A percentile compares a stretch with the other conserved stretches of the same genome.
Evolutionary conservation across 2,888 invertebrate genomes (phyloP).

Genomic region (Troilus luridus): DNA sequence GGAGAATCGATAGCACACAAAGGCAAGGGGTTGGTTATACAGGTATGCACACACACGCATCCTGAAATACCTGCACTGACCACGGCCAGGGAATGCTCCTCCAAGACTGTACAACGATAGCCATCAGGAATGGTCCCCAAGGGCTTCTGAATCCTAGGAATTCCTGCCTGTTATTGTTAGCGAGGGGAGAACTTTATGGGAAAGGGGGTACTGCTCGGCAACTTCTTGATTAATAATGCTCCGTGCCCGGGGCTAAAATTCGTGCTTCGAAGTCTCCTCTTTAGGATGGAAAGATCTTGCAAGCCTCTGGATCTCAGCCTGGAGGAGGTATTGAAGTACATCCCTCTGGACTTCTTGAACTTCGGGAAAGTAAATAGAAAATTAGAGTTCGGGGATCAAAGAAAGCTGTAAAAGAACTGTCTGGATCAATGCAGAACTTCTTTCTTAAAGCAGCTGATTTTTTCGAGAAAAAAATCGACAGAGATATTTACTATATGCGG

Average conservation of each 20-base stretch:
- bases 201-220: background rate
- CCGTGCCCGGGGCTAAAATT: background rate
- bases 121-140: background rate
- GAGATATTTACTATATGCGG: too few species aligned
- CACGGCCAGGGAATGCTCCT: background rate
- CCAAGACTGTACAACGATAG: background rate
- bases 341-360: background rate
- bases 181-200: slow-evolving; percentile 14
- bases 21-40: background rate
- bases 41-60: background rate
- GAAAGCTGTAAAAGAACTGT: background rate
- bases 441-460: background rate
- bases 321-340: background rate
- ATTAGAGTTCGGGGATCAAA: background rate
- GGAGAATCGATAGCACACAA: background rate
- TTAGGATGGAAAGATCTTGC: background rate
- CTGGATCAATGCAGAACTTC: background rate
- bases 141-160: slow-evolving; percentile 13
- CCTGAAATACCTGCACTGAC: background rate
- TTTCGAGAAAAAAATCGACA: too few species aligned
- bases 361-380: background rate
- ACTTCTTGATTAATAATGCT: slow-evolving; percentile 20
- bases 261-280: background rate
- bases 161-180: slow-evolving; percentile 7
- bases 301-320: background rate